Evolutionary conservation across 2,888 invertebrate species (phyloP), one percentile per base, ranked within the genome.

Genomic region (Pediacus dermestoides): DNA sequence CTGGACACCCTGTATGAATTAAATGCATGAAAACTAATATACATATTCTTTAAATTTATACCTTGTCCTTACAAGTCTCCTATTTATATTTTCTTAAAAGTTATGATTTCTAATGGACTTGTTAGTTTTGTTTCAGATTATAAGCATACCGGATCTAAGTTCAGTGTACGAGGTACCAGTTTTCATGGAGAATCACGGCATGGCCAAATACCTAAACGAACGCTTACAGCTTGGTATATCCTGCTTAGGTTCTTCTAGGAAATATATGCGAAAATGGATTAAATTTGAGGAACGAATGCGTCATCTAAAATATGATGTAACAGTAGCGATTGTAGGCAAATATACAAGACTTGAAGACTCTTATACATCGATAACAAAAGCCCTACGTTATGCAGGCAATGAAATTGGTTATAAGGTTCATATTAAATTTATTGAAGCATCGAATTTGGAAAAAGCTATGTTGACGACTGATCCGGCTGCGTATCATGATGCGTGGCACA

Each of bases 121-220:
- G 9, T 26, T 33, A 21, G 14, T 41, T 40, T n/a, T 27, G 23
- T 50, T 55, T 10, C 40, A 65, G 64, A 66, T 67, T 25, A 65
- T 66, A 54, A 91, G 92, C 60, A 85, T 97, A 53, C 95, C 92
- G 52, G 97, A 99, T 70, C 78, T 96, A 26, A 81, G 83, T 30
- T 95, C 94, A 1, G 91, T 99, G 40, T 99, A 99, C 68, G 85
- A 91, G 67, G 97, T 99, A 0, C 99, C 99, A 0, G 67, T 97
- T 36, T 70, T 96, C 43, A 86, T 99, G 81, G 90, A 95, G 63
- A 80, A 84, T 15, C 91, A 95, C 68, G 88, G 90, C 4, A 82
- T 95, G 1, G 85, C 91, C 1, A 81, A 87, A 51, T 92, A 85
- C 63, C 73, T 97, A 30, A 85, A 82, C 55, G 82, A 89, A 39